A percentile compares a stretch with the other conserved stretches of the same genome.
Conservation (phyloP, 2,888 invertebrate species). For the Dusona sp. region DNA sequence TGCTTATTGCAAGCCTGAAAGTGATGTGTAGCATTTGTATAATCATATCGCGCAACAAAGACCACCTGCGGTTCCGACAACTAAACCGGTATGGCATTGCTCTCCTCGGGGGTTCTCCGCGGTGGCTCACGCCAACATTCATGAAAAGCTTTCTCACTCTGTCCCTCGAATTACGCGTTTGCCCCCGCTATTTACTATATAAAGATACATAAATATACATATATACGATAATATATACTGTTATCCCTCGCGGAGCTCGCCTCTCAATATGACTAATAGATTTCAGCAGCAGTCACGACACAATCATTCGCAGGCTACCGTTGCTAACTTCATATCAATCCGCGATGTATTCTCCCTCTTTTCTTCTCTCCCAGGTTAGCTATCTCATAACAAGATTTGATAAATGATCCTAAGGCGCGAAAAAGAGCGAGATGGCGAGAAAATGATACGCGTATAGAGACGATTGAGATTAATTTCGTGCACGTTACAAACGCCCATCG, state of each 20-base stretch:
- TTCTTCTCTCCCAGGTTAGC: slow-evolving; percentile 59
- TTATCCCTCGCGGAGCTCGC: slow-evolving; percentile 59
- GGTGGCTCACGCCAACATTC: slow-evolving; percentile 47
- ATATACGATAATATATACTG: slow-evolving; percentile 19
- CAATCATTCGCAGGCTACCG: slow-evolving; percentile 81
- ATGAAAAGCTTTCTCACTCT: slow-evolving; percentile 60
- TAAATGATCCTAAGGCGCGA: slow-evolving; percentile 80
- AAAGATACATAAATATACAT: neutral
- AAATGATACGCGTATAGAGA: slow-evolving; percentile 55
- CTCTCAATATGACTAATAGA: slow-evolving; percentile 79
- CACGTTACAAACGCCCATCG: slow-evolving; percentile 50
- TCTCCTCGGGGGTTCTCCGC: slow-evolving; percentile 47
- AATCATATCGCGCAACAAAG: slow-evolving; percentile 72
- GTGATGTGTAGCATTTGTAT: slow-evolving; percentile 65
- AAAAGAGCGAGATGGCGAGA: slow-evolving; percentile 54
- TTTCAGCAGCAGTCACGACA: slow-evolving; percentile 79
- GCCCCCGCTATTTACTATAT: slow-evolving; percentile 54
- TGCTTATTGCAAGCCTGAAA: slow-evolving; percentile 39
- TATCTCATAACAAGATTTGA: slow-evolving; percentile 80
- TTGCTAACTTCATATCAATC: slow-evolving; percentile 82
- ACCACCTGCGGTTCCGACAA: slow-evolving; percentile 69
- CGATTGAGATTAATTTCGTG: slow-evolving; percentile 83
- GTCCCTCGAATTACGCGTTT: slow-evolving; percentile 37
- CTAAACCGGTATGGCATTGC: slow-evolving; percentile 64
- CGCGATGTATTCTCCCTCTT: slow-evolving; percentile 69